Conservation (phyloP, 2,797 vertebrate species). For the Labeo calbasu region DNA sequence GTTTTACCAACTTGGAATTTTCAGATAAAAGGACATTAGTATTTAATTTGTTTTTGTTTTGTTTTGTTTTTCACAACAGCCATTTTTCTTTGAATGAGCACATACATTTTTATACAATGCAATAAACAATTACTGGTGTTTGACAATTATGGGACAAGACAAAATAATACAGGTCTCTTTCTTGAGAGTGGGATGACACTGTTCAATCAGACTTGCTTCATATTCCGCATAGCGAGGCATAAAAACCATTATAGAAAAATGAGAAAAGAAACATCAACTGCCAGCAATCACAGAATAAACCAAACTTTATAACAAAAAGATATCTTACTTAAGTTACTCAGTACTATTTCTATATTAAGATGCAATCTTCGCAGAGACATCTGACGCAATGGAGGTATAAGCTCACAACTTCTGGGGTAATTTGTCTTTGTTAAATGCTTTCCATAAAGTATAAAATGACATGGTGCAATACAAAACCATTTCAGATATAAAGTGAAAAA, state of each 20-base stretch:
- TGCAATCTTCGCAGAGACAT: slow-evolving; percentile 43
- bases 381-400: slow-evolving; percentile 60
- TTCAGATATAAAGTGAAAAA: slow-evolving; percentile 50
- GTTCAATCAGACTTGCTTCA: slow-evolving; percentile 1
- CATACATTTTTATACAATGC: neutral
- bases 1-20: neutral
- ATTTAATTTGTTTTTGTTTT: neutral
- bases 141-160: neutral
- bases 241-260: slow-evolving; percentile 7
- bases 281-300: neutral
- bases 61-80: neutral
- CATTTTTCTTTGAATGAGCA: slow-evolving; percentile 16
- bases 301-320: slow-evolving; percentile 4
- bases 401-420: slow-evolving; percentile 59
- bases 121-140: slow-evolving; percentile 12
- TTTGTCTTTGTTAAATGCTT: slow-evolving; percentile 62
- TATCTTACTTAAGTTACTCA: slow-evolving; percentile 65
- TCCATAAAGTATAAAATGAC: slow-evolving; percentile 64
- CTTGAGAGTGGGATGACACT: neutral
- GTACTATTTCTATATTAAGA: slow-evolving; percentile 51
- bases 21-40: slow-evolving; percentile 2
- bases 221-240: neutral
- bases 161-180: neutral
- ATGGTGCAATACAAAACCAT: slow-evolving; percentile 59
- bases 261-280: slow-evolving; percentile 3